These are phyloP conservation scores for Euzophera pinguis DNA, from an alignment of 2,888 invertebrate genomes.

Conservation along the genomic window DNA sequence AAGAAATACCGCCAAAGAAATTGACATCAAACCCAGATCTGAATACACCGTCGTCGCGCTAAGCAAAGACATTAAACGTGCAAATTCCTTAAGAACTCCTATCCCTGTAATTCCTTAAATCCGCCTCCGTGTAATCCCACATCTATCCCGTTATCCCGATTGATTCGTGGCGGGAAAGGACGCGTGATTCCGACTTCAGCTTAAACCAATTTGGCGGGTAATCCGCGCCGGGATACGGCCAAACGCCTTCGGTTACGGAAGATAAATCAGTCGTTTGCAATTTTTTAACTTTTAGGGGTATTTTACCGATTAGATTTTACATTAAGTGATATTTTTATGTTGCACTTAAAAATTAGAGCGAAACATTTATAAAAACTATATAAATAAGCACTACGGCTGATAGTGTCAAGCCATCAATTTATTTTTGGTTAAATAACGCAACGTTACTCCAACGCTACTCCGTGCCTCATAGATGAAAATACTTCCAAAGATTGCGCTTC, in stretches of 20 bases:
- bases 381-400: too few relatives aligned
- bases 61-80: conserved; percentile 7
- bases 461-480: too few relatives aligned
- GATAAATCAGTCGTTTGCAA: conserved; percentile 9
- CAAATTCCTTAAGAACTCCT: conserved; percentile 8
- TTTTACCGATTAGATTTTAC: neutral
- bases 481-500: too few relatives aligned
- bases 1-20: too few relatives aligned
- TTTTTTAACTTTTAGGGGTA: neutral
- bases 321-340: neutral
- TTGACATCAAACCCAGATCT: too few relatives aligned
- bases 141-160: conserved; percentile 46
- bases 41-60: neutral
- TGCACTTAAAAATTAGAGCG: too few relatives aligned
- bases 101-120: neutral
- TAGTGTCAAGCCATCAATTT: too few relatives aligned
- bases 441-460: too few relatives aligned
- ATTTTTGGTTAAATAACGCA: too few relatives aligned
- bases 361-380: too few relatives aligned
- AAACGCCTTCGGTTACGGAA: conserved; percentile 41
- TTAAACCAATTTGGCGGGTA: conserved; percentile 69
- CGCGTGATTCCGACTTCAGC: conserved; percentile 43
- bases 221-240: conserved; percentile 50
- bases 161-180: conserved; percentile 49
- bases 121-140: conserved; percentile 10